These are phyloP conservation scores for Pogonophryne albipinna DNA, from an alignment of 2,797 vertebrate genomes.

Conservation along the genomic window DNA sequence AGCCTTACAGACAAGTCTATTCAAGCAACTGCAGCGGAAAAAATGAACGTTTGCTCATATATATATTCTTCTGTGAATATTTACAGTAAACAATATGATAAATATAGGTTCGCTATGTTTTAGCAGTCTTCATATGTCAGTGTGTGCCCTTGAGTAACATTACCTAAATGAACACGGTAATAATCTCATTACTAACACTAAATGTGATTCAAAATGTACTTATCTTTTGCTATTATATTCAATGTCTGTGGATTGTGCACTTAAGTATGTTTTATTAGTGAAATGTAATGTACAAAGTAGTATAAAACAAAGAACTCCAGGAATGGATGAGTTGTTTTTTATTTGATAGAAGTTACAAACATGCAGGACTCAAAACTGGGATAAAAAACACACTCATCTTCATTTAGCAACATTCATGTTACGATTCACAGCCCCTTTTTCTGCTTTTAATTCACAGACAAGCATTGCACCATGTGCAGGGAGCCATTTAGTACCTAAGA, in stretches of 20 bases:
- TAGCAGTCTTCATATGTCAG: background rate
- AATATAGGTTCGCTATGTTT: no score
- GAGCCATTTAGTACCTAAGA: background rate
- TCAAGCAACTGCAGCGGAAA: background rate
- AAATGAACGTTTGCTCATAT: background rate
- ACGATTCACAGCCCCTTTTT: background rate
- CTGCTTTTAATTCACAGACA: background rate
- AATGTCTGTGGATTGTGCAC: background rate
- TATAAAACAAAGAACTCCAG: slow-evolving; percentile 10
- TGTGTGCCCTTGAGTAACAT: background rate
- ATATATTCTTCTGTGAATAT: background rate
- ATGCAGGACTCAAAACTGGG: background rate
- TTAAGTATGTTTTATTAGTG: background rate
- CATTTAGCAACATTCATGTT: slow-evolving; percentile 25
- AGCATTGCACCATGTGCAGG: slow-evolving; percentile 22
- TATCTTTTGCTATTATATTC: background rate
- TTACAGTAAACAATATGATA: background rate
- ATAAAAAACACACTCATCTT: slow-evolving; percentile 5
- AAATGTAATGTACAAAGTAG: background rate
- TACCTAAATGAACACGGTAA: background rate
- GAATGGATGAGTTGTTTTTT: slow-evolving; percentile 16
- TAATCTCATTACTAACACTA: background rate
- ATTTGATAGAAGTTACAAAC: slow-evolving; percentile 25
- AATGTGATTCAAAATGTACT: background rate
- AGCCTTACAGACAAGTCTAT: no score